Conservation (phyloP, 2,888 invertebrate genomes). For the Oxystoma pomonae region DNA sequence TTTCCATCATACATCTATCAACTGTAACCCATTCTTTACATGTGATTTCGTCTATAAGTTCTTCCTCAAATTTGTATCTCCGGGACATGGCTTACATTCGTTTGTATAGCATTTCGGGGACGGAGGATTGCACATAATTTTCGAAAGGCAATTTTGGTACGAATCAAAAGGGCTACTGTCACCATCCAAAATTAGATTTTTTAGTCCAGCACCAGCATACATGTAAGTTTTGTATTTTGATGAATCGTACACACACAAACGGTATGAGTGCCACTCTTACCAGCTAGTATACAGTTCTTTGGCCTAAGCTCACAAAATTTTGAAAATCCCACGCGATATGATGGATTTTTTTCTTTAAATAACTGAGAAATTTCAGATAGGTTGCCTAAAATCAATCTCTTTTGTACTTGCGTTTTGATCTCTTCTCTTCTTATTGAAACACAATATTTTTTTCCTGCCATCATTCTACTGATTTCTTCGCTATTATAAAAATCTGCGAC, state of each 20-base stretch:
- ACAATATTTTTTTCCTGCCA: background rate
- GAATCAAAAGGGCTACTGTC: background rate
- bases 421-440: background rate
- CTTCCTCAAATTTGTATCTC: background rate
- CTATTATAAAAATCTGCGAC: background rate
- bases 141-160: background rate
- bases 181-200: background rate
- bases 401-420: background rate
- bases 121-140: background rate
- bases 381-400: background rate
- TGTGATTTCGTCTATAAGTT: background rate
- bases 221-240: conserved; percentile 2
- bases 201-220: background rate
- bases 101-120: background rate
- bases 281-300: conserved; percentile 1
- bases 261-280: background rate
- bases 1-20: background rate
- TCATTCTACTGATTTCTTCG: background rate
- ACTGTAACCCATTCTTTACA: background rate
- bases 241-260: background rate
- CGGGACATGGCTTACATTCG: background rate
- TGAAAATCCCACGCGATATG: background rate
- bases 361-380: background rate
- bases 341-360: background rate
- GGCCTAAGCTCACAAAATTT: conserved; percentile 2